These are phyloP conservation scores for Nasonia giraulti DNA, from an alignment of 1,140 invertebrate species.

Conservation along the genomic window DNA sequence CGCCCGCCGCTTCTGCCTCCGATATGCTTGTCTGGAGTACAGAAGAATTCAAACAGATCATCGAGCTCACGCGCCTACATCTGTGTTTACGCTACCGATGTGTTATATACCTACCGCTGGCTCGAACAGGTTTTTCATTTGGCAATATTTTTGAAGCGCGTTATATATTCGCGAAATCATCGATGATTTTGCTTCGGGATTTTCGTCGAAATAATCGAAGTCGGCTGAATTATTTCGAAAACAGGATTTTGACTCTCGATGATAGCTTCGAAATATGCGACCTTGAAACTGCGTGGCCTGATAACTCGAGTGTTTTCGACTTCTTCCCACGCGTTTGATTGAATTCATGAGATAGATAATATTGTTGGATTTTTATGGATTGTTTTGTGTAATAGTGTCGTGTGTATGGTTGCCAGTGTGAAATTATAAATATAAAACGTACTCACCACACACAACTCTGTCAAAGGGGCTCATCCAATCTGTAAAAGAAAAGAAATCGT, in stretches of 20 bases:
- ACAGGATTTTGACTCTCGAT: neutral
- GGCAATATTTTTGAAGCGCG: neutral
- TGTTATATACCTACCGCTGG: neutral
- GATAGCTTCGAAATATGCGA: neutral
- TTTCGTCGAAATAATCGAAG: neutral
- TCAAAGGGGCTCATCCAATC: conserved; percentile 95
- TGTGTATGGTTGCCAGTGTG: neutral
- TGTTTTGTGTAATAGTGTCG: neutral
- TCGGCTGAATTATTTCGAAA: neutral
- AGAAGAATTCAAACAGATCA: neutral
- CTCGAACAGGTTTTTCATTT: neutral
- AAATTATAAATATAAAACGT: conserved; percentile 59
- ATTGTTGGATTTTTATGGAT: neutral
- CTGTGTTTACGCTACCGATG: neutral
- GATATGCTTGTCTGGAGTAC: neutral
- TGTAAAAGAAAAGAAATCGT: conserved; percentile 76
- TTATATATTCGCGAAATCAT: neutral
- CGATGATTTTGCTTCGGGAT: no score
- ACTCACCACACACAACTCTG: conserved; percentile 93
- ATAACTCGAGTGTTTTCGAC: neutral
- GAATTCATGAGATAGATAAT: neutral
- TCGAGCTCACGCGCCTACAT: neutral
- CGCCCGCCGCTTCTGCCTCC: neutral
- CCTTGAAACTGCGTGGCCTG: neutral
- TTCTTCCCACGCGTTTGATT: neutral